Conservation (phyloP, 2,888 invertebrate species). For the Ferdinandea cuprea region DNA sequence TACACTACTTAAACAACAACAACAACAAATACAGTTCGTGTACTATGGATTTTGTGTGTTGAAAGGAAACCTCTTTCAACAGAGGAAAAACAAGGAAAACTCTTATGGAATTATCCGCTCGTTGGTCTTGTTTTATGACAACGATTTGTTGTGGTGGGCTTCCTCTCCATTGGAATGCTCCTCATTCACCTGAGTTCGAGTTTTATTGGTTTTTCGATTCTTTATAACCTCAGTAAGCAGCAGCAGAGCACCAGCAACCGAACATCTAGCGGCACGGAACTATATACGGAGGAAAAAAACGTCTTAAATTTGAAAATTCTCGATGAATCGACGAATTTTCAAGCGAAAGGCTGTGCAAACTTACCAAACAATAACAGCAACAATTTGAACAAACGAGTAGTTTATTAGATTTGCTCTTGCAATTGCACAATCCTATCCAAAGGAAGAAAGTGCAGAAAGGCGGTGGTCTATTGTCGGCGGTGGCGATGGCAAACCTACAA, state of each 20-base stretch:
- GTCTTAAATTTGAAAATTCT: constrained; percentile 55
- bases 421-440: neutral
- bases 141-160: constrained; percentile 73
- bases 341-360: constrained; percentile 31
- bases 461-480: constrained; percentile 64
- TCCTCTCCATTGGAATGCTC: constrained; percentile 69
- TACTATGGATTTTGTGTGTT: constrained; percentile 41
- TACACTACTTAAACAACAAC: constrained; percentile 18
- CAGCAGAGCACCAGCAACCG: constrained; percentile 8
- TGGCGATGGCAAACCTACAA: constrained; percentile 14
- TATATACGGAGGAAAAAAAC: constrained; percentile 7
- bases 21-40: constrained; percentile 32
- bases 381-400: constrained; percentile 64
- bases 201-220: constrained; percentile 72
- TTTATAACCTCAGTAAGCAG: constrained; percentile 52
- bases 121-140: constrained; percentile 74
- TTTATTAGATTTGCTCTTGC: constrained; percentile 68
- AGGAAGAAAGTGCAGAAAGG: constrained; percentile 58
- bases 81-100: constrained; percentile 49
- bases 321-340: constrained; percentile 63
- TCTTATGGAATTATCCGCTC: constrained; percentile 73
- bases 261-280: constrained; percentile 17
- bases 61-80: constrained; percentile 7
- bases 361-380: constrained; percentile 12
- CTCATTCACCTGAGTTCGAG: constrained; percentile 71